A percentile compares a stretch with the other conserved stretches of the same genome.
Conservation (phyloP, 2,888 invertebrate species). For the Melieria omissa region DNA sequence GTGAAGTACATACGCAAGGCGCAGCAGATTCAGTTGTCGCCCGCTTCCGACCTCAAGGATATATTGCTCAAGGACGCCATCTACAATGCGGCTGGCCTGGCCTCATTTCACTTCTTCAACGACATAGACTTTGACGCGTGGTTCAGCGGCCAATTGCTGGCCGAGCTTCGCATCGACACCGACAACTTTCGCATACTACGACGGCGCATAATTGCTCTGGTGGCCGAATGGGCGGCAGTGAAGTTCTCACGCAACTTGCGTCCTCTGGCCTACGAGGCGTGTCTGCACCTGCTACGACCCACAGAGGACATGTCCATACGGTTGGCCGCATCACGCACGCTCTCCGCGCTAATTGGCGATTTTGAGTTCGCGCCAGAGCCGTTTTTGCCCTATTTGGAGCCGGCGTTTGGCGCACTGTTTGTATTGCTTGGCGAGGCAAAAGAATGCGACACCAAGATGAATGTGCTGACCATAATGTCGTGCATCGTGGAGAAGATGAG, state of each 20-base stretch:
- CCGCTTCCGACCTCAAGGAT: constrained; percentile 78
- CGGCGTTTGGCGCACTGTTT: constrained; percentile 83
- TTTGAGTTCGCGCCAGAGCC: constrained; percentile 91
- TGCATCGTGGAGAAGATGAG: constrained; percentile 90
- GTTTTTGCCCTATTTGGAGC: constrained; percentile 85
- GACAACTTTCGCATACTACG: constrained; percentile 86
- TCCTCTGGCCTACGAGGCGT: constrained; percentile 82
- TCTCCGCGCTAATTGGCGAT: constrained; percentile 88
- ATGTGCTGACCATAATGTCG: constrained; percentile 89
- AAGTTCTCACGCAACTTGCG: constrained; percentile 82
- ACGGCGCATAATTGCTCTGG: constrained; percentile 84
- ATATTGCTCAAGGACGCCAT: constrained; percentile 92
- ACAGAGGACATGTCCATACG: constrained; percentile 91
- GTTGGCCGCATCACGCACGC: constrained; percentile 85
- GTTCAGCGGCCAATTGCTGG: constrained; percentile 84
- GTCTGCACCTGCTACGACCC: constrained; percentile 77
- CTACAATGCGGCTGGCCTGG: constrained; percentile 90
- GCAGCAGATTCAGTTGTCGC: constrained; percentile 74
- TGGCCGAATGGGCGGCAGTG: constrained; percentile 81
- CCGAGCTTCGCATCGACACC: constrained; percentile 84
- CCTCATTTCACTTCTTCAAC: constrained; percentile 90
- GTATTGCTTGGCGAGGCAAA: constrained; percentile 85
- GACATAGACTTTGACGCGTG: constrained; percentile 95
- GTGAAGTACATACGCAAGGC: constrained; percentile 79
- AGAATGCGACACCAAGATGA: constrained; percentile 96